A percentile compares a stretch with the other conserved stretches of the same genome.
These are phyloP conservation scores for Pachycephus smyrnensis DNA, from an alignment of 2,888 invertebrate species.

Conservation along the genomic window DNA sequence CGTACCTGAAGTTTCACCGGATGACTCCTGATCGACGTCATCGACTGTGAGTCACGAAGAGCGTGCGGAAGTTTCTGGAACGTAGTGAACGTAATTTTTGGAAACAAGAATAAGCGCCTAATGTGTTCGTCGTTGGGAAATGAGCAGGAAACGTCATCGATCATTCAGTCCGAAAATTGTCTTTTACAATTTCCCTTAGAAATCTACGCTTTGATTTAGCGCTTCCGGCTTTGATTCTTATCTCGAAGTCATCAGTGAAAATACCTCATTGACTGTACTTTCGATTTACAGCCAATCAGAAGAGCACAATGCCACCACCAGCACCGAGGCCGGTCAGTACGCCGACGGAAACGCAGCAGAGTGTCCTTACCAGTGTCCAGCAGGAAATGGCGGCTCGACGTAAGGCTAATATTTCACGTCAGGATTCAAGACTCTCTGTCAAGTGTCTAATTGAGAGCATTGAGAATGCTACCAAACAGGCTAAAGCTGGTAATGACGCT, in stretches of 20 bases:
- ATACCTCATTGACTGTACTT: background rate
- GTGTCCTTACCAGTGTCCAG: conserved; percentile 70
- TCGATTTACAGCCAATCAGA: conserved; percentile 56
- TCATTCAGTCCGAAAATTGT: background rate
- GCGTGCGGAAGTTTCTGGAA: background rate
- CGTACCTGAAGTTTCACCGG: background rate
- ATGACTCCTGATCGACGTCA: background rate
- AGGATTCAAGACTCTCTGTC: conserved; percentile 87
- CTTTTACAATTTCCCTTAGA: background rate
- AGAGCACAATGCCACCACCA: conserved; percentile 55
- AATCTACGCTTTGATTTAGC: background rate
- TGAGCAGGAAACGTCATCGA: background rate
- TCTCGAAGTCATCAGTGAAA: background rate
- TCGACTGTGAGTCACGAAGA: background rate
- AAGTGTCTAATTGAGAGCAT: conserved; percentile 93
- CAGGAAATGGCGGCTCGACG: conserved; percentile 72
- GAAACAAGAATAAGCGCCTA: background rate
- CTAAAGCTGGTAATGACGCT: conserved; percentile 69
- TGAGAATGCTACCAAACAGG: conserved; percentile 85
- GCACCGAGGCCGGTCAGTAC: conserved; percentile 60
- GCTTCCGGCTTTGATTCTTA: background rate
- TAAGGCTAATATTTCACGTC: conserved; percentile 71
- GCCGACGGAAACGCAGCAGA: conserved; percentile 69
- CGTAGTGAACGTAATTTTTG: background rate
- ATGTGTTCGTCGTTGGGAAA: background rate